phyloP scores from a whole-genome alignment of 2,113 vertebrate genomes.

The Oncorhynchus gorbuscha region DNA sequence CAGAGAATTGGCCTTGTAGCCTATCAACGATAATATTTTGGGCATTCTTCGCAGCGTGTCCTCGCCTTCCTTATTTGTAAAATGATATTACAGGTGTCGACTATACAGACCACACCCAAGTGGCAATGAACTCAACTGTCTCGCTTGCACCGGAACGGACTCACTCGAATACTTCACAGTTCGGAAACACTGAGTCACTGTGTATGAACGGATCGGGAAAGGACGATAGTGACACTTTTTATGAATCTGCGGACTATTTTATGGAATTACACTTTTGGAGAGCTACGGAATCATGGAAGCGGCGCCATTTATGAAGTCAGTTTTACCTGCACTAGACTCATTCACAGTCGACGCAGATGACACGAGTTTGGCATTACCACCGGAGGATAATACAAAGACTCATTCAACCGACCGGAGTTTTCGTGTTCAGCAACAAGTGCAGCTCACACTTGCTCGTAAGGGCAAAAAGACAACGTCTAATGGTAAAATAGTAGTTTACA shows the following conservation, averaged over 20 bases:
- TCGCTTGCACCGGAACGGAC: too few species aligned
- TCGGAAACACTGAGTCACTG: too few species aligned
- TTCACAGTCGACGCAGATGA: constrained; percentile 31
- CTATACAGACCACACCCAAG: not conserved
- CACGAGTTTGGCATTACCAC: constrained; percentile 68
- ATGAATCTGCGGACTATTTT: not conserved
- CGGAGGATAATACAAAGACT: constrained; percentile 4
- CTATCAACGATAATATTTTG: too few species aligned
- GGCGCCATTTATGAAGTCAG: constrained; percentile 50
- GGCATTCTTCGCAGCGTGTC: too few species aligned
- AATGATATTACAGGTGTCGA: not conserved
- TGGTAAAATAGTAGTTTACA: constrained; percentile 47
- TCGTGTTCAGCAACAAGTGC: constrained; percentile 70
- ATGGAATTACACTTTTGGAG: not conserved
- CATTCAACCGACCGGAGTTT: constrained; percentile 20
- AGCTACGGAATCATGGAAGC: constrained; percentile 41
- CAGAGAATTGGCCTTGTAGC: too few species aligned
- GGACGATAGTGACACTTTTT: not conserved
- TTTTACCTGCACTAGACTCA: constrained; percentile 27
- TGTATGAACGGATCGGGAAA: too few species aligned
- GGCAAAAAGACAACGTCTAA: constrained; percentile 29
- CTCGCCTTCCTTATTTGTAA: not conserved
- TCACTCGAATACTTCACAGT: too few species aligned
- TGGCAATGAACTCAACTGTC: not conserved
- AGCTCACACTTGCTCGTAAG: constrained; percentile 64